A percentile compares a stretch with the other conserved stretches of the same genome.
phyloP scores from a whole-genome alignment of 1,140 invertebrate genomes.

The Megalopta genalis region DNA sequence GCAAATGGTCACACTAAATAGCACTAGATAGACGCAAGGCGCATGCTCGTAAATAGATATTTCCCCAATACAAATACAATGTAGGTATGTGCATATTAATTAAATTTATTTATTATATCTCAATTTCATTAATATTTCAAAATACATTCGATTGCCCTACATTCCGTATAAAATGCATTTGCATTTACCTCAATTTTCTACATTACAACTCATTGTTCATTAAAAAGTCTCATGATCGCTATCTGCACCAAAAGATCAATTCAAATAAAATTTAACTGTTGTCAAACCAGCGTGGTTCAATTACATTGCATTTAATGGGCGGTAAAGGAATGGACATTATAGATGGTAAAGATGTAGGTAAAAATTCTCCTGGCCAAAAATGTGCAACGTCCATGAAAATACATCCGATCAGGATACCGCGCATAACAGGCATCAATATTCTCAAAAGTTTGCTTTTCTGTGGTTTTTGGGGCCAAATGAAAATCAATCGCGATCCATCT shows the following conservation, averaged over 20 bases:
- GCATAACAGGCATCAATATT: conserved; percentile 64
- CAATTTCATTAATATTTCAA: conserved; percentile 78
- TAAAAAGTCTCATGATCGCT: no score
- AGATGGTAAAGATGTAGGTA: conserved; percentile 67
- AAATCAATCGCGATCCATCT: conserved; percentile 72
- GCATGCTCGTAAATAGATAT: no score
- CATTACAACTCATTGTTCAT: no score
- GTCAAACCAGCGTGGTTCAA: conserved; percentile 74
- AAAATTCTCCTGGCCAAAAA: conserved; percentile 75
- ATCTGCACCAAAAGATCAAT: conserved; percentile 44
- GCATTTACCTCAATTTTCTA: no score
- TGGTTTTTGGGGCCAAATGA: conserved; percentile 73
- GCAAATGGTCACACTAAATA: no score
- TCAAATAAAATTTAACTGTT: conserved; percentile 16
- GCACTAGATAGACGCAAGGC: no score
- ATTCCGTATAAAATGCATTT: no score
- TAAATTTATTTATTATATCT: conserved; percentile 83
- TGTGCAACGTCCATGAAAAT: conserved; percentile 68
- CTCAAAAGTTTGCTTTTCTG: conserved; percentile 56
- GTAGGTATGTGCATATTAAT: no score
- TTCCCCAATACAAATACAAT: no score
- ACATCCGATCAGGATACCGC: conserved; percentile 63
- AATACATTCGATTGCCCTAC: conserved; percentile 60
- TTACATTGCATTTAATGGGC: conserved; percentile 72
- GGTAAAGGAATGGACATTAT: conserved; percentile 60